Conservation (phyloP, 1,140 invertebrate genomes). For the Eciton burchellii region DNA sequence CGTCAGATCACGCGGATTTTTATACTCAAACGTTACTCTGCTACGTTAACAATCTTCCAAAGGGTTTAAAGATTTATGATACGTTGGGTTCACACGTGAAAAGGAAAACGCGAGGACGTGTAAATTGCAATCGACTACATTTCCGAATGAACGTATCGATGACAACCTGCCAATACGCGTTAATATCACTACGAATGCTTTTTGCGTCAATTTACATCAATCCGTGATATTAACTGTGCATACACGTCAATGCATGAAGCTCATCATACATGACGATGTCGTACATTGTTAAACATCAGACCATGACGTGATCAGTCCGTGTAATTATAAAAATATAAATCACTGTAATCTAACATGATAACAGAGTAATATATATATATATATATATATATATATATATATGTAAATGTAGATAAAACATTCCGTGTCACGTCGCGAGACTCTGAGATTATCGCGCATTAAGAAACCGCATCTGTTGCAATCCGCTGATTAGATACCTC, state of each 20-base stretch:
- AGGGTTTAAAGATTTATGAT: background rate
- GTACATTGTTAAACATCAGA: background rate
- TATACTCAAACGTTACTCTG: no score
- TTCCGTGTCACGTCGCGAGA: no score
- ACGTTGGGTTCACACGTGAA: background rate
- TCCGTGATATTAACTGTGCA: background rate
- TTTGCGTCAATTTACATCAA: background rate
- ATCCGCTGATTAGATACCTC: no score
- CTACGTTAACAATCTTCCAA: background rate
- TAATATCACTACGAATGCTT: background rate
- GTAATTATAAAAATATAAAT: background rate
- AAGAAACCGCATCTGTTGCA: no score
- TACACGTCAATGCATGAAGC: background rate
- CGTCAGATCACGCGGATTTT: no score
- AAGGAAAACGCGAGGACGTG: background rate
- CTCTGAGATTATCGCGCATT: no score
- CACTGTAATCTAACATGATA: background rate
- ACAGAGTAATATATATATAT: background rate
- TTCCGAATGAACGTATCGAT: background rate
- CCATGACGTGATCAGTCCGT: background rate
- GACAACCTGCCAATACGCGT: background rate
- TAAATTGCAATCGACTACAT: background rate
- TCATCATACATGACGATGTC: background rate
- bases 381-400: no score
- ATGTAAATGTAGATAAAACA: no score